phyloP scores from a whole-genome alignment of 2,888 invertebrate species.

The Drosophila anomalata region DNA sequence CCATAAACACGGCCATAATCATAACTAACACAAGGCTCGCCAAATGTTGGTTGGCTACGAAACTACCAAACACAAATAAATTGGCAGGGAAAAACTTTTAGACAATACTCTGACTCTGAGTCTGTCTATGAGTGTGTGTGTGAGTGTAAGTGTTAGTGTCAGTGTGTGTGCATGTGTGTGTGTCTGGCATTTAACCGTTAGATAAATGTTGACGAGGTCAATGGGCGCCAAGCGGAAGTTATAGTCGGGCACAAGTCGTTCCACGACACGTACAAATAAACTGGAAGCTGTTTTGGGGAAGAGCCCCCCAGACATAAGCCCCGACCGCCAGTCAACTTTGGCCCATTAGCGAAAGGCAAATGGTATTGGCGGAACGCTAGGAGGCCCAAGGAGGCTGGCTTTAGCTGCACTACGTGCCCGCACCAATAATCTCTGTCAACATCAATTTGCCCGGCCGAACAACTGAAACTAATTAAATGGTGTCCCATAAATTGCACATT shows the following conservation, averaged over 20 bases:
- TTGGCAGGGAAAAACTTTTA: constrained; percentile 60
- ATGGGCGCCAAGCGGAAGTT: constrained; percentile 76
- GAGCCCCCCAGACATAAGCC: constrained; percentile 12
- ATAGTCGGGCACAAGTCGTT: constrained; percentile 61
- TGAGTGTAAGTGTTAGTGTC: background rate
- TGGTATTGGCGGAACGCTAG: constrained; percentile 4
- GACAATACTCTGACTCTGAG: constrained; percentile 35
- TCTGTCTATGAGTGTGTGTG: background rate
- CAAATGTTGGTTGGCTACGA: constrained; percentile 31
- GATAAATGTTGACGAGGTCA: constrained; percentile 77
- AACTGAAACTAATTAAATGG: constrained; percentile 82
- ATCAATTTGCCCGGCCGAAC: constrained; percentile 76
- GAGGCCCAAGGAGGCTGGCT: constrained; percentile 7
- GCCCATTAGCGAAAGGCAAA: constrained; percentile 59
- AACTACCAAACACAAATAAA: constrained; percentile 58
- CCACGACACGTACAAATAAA: constrained; percentile 73
- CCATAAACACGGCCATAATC: constrained; percentile 79
- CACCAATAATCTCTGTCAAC: constrained; percentile 81
- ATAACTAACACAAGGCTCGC: constrained; percentile 72
- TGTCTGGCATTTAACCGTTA: constrained; percentile 63
- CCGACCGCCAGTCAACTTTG: constrained; percentile 55
- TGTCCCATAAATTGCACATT: constrained; percentile 82
- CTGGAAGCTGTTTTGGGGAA: constrained; percentile 33
- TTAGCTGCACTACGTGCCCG: constrained; percentile 70
- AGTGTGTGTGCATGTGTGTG: constrained; percentile 9